These are phyloP conservation scores for Pungitius pungitius DNA, from an alignment of 2,113 vertebrate species.

Conservation along the genomic window DNA sequence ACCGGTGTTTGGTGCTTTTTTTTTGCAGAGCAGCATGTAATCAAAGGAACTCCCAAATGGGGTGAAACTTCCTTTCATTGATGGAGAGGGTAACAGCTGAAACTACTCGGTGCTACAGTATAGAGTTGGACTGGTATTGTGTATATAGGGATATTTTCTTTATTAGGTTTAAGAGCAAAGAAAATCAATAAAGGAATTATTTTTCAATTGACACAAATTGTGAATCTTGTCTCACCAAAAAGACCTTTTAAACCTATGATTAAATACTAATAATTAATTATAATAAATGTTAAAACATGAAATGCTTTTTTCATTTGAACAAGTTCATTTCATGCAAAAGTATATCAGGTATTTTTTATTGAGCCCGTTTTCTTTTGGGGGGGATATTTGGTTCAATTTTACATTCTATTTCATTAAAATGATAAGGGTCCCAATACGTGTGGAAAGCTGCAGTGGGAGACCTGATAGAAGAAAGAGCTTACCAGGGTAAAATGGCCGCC, in stretches of 20 bases:
- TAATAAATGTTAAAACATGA: background rate
- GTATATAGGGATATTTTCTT: background rate
- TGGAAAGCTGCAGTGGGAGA: slow-evolving; percentile 11
- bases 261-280: background rate
- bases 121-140: background rate
- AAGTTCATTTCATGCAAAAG: background rate
- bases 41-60: slow-evolving; percentile 22
- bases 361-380: background rate
- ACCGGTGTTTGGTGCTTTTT: background rate
- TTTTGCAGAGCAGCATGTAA: background rate
- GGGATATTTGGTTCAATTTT: too few species aligned
- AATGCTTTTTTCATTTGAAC: background rate
- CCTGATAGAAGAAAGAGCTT: slow-evolving; percentile 41
- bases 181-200: background rate
- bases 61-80: slow-evolving; percentile 32
- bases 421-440: background rate
- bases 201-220: background rate
- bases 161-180: background rate
- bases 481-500: slow-evolving; percentile 76
- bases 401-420: background rate
- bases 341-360: background rate
- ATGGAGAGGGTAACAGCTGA: slow-evolving; percentile 13
- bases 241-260: background rate
- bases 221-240: background rate
- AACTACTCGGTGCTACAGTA: slow-evolving; percentile 8